Evolutionary conservation across 2,113 vertebrate species (phyloP).

Genomic region (Dolichotis patagonum): DNA sequence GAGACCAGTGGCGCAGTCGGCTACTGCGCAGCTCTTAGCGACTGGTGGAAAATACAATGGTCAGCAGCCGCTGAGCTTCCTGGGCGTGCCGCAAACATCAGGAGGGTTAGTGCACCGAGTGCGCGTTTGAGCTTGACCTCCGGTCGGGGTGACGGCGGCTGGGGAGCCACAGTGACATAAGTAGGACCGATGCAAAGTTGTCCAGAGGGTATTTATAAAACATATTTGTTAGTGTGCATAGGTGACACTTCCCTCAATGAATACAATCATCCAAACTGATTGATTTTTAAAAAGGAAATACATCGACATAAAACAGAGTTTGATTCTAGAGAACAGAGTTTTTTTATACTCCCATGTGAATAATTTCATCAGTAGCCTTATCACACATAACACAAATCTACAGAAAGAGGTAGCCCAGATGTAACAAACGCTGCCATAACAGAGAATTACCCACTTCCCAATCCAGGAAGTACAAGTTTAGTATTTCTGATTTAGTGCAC

Average conservation of each 20-base stretch:
- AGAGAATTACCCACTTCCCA: not conserved
- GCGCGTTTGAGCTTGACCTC: not conserved
- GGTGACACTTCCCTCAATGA: not conserved
- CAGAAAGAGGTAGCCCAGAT: not conserved
- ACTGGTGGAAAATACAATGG: not conserved
- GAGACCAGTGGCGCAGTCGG: not conserved
- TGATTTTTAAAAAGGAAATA: slow-evolving; percentile 37
- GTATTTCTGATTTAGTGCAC: not conserved
- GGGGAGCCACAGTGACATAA: not conserved
- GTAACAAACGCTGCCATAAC: not conserved
- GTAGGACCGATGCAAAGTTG: not conserved
- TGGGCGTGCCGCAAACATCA: not conserved
- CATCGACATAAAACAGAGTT: not conserved
- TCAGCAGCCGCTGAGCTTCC: not conserved
- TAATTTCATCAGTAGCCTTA: not conserved
- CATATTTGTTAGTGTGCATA: not conserved
- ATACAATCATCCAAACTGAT: not conserved
- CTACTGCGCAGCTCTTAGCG: not conserved
- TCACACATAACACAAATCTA: not conserved
- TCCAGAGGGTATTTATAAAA: not conserved
- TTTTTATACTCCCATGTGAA: not conserved
- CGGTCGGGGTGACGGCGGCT: not conserved
- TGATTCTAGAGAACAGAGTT: not conserved
- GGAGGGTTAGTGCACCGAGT: not conserved
- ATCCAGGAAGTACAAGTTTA: not conserved